Evolutionary conservation across 2,113 vertebrate species (phyloP), one percentile per base, ranked within the genome.

Genomic region (Morone chrysops): DNA sequence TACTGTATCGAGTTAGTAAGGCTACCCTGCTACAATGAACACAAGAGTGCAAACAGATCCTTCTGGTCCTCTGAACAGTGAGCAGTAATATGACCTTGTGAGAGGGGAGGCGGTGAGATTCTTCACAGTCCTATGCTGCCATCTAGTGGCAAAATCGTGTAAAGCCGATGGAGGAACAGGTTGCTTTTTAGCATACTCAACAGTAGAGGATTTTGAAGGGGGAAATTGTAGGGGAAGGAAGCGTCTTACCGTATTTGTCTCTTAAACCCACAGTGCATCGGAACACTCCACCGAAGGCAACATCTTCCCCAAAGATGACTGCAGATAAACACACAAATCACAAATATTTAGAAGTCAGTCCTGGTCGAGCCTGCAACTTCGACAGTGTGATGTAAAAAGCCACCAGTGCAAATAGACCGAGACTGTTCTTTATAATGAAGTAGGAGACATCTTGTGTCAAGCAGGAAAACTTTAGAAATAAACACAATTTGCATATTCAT

Each of bases 251-350:
- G 59, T 98, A 99, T 92, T 99, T 99, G 94, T 99, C 98, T 92
- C 97, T 79, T 53, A 99, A 96, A 16, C 98, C 98, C 90, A 99
- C 97, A 3, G 98, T 99, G 91, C 98, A 99, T 86, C 98, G 96
- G 89, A 99, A 99, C n/a, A 99, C 98, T 84, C 98, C 98, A 66
- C 98, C 98, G 81, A 99, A 99, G 67, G 98, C 97, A 71, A 99
- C 98, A 61, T 99, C 98, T 93, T 99, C 98, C 66, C 98, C 98
- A 94, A 99, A 99, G 91, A 99, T 93, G 25, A 99, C 98, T 99
- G 92, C 17, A 93, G 92, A 89, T 71, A 62, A 90, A 80, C 79
- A 67, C 14, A 89, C 6, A 66, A 45, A 31, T 31, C 0, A 82
- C 47, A 69, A 31, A 31, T 31, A 31, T 31, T 31, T 31, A 31